Conservation (phyloP, 2,113 vertebrate species). For the Spizaetus ornatus region DNA sequence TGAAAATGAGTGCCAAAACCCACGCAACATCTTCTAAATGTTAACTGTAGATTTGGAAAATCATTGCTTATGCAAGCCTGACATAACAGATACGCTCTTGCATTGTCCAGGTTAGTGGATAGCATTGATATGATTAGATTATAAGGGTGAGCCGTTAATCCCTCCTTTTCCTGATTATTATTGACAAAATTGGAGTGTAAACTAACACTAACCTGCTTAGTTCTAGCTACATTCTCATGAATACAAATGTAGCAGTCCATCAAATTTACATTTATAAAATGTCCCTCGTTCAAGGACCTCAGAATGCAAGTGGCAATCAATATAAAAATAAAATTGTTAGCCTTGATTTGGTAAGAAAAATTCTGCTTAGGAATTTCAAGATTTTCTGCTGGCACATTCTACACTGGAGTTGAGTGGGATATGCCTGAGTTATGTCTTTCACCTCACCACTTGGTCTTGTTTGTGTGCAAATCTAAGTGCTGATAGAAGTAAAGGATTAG, state of each 20-base stretch:
- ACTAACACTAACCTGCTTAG: conserved; percentile 49
- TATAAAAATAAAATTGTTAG: conserved; percentile 7
- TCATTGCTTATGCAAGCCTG: neutral
- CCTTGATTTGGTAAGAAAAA: conserved; percentile 25
- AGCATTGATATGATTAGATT: conserved; percentile 22
- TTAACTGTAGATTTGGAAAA: conserved; percentile 24
- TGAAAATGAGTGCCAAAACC: neutral
- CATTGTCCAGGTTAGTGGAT: neutral
- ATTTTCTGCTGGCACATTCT: neutral
- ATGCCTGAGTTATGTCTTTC: neutral
- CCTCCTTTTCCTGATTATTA: conserved; percentile 29
- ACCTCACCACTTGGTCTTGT: neutral
- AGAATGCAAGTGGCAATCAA: conserved; percentile 24
- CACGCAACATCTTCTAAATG: neutral
- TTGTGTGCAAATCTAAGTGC: neutral
- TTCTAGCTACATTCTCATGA: conserved; percentile 31
- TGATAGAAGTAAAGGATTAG: neutral
- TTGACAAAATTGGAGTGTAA: conserved; percentile 39
- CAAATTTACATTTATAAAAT: conserved; percentile 58
- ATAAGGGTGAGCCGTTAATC: conserved; percentile 10
- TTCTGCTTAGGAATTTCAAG: neutral
- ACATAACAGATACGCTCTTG: neutral
- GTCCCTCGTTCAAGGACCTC: conserved; percentile 40
- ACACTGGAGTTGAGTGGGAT: neutral
- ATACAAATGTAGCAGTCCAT: conserved; percentile 60